Base-by-base conservation (phyloP, 2,797 vertebrate genomes). In the Acanthurus lineatus region DNA sequence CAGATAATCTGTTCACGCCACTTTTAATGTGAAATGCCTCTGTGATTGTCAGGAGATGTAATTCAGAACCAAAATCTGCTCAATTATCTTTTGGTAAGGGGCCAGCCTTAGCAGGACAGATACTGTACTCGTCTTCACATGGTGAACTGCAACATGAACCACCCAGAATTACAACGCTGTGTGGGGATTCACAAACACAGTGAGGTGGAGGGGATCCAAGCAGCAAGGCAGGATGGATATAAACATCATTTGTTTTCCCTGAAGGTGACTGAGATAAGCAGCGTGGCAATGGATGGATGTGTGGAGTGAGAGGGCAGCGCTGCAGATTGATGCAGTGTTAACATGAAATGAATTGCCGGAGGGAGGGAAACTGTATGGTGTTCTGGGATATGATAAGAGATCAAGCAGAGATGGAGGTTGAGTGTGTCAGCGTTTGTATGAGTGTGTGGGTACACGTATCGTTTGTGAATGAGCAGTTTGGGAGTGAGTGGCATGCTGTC, bases 291-390 rank as follows among this genome's bases (percentile, higher is more conserved):
- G 68, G 68, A 69, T 61, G 63, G 60, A 77, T 84, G 81, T 71
- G 68, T 20, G 68, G 67, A 84, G 82, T 22, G 77, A 85, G 75
- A 79, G 77, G 83, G 68, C 87, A 81, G 77, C 63, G 56, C 81
- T 20, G 73, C 64, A 85, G 86, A 91, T 72, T 85, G 88, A 88
- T 89, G 87, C 52, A 60, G 73, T 79, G 88, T 86, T 85, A 87
- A 83, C 84, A 89, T 90, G 81, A 90, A 91, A 90, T 87, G 71
- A 89, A 89, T 79, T 54, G 86, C 90, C 83, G 51, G 78, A 84
- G 86, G 86, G 76, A 89, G 52, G 65, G 75, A 85, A 80, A 70
- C 72, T 51, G 74, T 76, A 75, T 38, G 48, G 78, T 72, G 88
- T 85, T 74, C 72, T 79, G 74, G 73, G 88, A 84, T 77, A 72